A percentile compares a stretch with the other conserved stretches of the same genome.
Conservation (phyloP, 2,113 vertebrate genomes). For the Micromys minutus region DNA sequence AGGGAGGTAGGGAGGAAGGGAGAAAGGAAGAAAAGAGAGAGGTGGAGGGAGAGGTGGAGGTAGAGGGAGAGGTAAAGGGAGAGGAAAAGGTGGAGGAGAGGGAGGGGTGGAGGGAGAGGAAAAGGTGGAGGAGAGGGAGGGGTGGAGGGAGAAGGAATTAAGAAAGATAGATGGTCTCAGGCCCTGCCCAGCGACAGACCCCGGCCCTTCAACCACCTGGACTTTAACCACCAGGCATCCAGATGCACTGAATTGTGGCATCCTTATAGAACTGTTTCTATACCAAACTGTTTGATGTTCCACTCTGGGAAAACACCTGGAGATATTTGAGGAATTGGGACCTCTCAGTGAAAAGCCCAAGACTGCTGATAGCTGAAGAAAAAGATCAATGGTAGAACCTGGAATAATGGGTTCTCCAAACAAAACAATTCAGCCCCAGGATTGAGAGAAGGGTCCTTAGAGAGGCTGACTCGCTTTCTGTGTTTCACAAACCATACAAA, state of each 20-base stretch:
- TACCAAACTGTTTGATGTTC: neutral
- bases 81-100: too few relatives aligned
- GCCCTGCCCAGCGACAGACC: neutral
- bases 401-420: neutral
- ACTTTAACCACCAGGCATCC: neutral
- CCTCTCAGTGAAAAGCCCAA: neutral
- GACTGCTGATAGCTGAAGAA: neutral
- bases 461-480: neutral
- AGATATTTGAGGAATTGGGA: neutral
- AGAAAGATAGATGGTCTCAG: neutral
- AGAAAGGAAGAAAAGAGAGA: neutral
- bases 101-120: too few relatives aligned
- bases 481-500: neutral
- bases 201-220: too few relatives aligned
- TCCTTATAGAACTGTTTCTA: neutral
- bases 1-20: too few relatives aligned
- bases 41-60: too few relatives aligned
- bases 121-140: too few relatives aligned
- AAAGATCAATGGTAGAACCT: neutral
- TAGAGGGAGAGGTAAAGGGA: too few relatives aligned
- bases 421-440: neutral
- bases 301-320: neutral
- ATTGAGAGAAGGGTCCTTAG: neutral
- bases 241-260: neutral
- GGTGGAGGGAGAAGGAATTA: too few relatives aligned